A percentile compares a stretch with the other conserved stretches of the same genome.
Conservation (phyloP, 2,113 vertebrate genomes). For the Dipodomys spectabilis region DNA sequence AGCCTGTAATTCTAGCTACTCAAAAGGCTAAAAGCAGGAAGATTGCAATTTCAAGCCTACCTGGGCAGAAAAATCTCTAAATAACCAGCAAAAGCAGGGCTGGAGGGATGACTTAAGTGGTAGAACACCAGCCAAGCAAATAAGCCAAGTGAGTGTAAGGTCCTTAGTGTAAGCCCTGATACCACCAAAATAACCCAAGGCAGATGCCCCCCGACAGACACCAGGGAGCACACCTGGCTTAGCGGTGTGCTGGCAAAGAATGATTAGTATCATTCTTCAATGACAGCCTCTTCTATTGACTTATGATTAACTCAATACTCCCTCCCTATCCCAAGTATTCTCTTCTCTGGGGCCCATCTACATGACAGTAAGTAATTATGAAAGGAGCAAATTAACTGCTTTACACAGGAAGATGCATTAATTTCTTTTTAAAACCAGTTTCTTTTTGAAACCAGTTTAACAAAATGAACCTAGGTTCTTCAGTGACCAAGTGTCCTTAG, state of each 20-base stretch:
- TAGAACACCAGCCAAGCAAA: no score
- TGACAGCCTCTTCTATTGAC: conserved; percentile 28
- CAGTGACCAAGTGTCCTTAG: neutral
- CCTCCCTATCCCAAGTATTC: conserved; percentile 40
- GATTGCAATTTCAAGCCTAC: no score
- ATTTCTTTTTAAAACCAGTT: conserved; percentile 44
- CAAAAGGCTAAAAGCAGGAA: no score
- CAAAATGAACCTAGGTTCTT: conserved; percentile 11
- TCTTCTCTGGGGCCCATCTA: conserved; percentile 37
- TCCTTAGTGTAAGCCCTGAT: no score
- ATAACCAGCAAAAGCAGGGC: no score
- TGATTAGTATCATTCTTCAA: neutral
- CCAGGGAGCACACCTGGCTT: neutral
- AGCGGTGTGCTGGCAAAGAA: neutral
- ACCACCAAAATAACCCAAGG: neutral
- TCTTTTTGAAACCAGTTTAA: conserved; percentile 32
- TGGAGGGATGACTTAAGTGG: no score
- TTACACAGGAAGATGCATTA: conserved; percentile 32
- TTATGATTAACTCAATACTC: conserved; percentile 44
- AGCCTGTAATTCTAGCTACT: no score
- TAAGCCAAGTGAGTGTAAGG: no score
- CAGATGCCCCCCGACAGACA: neutral
- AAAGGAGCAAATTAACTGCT: neutral
- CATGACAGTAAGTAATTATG: conserved; percentile 42
- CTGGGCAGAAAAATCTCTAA: no score